Evolutionary conservation across 2,113 vertebrate species (phyloP).

Genomic region (Eublepharis macularius): DNA sequence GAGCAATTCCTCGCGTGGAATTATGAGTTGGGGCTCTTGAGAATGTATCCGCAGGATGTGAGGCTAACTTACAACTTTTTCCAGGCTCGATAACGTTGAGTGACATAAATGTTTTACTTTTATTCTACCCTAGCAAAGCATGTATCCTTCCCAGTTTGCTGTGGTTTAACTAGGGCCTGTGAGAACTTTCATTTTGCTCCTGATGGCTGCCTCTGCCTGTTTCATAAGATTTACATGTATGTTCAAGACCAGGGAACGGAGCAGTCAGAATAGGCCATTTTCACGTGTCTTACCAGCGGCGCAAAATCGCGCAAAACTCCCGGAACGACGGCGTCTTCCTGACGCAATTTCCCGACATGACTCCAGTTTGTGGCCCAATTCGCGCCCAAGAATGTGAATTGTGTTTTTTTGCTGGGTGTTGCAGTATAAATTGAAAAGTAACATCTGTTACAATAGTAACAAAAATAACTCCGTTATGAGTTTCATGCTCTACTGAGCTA

Average conservation of each 20-base stretch:
- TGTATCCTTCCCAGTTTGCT: not conserved
- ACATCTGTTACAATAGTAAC: not conserved
- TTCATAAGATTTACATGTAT: not conserved
- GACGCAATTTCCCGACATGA: too few species aligned
- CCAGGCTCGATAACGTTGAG: not conserved
- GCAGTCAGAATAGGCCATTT: not conserved
- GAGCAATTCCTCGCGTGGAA: not conserved
- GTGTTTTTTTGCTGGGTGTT: not conserved
- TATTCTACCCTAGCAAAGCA: not conserved
- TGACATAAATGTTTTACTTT: constrained; percentile 4
- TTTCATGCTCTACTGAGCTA: not conserved
- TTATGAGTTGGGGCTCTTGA: too few species aligned
- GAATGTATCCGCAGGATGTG: not conserved
- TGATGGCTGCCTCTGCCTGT: too few species aligned
- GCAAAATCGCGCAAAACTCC: too few species aligned
- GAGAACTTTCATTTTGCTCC: not conserved
- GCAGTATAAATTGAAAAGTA: not conserved
- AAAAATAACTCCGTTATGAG: not conserved
- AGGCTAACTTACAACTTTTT: not conserved
- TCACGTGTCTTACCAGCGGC: too few species aligned
- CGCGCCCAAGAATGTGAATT: not conserved
- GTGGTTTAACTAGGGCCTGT: not conserved
- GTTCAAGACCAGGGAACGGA: not conserved
- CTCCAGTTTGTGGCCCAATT: too few species aligned
- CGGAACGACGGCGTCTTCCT: too few species aligned